Percentiles rank a stretch among this genome's conserved stretches.
These are phyloP conservation scores for Cichlasoma orientale DNA, from an alignment of 2,797 vertebrate species.

Conservation along the genomic window DNA sequence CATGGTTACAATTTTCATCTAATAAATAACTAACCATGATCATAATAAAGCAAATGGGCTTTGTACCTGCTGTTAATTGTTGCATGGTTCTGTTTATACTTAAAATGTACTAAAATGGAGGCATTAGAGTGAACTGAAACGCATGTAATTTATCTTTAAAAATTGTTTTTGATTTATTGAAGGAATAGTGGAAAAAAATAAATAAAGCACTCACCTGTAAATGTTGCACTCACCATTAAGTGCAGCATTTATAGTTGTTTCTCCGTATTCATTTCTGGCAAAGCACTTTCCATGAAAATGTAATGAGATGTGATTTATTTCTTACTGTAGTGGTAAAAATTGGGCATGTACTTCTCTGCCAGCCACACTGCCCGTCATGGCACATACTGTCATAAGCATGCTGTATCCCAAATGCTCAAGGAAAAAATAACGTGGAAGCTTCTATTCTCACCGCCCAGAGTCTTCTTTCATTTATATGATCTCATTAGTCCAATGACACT, in stretches of 20 bases:
- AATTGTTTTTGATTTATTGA: not conserved
- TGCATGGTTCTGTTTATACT: slow-evolving; percentile 85
- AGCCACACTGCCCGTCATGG: too few species aligned
- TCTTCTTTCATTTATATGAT: not conserved
- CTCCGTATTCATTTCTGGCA: slow-evolving; percentile 86
- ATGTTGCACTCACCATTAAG: slow-evolving; percentile 78
- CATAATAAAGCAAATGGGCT: not conserved
- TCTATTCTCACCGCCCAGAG: not conserved
- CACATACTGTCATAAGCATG: not conserved
- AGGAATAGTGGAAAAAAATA: not conserved
- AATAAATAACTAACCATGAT: not conserved
- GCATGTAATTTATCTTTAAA: not conserved
- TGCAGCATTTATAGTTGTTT: slow-evolving; percentile 82
- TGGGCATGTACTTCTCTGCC: too few species aligned
- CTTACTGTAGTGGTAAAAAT: too few species aligned
- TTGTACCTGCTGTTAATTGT: slow-evolving; percentile 74
- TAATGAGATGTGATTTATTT: too few species aligned
- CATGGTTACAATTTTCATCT: not conserved
- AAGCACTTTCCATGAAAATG: not conserved
- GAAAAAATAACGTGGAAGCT: not conserved
- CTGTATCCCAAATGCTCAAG: not conserved
- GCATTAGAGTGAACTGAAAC: not conserved
- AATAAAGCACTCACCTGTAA: slow-evolving; percentile 81
- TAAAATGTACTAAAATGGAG: slow-evolving; percentile 77
- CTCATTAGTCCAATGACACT: slow-evolving; percentile 1